These are phyloP conservation scores for Schizothorax lantsangensis DNA, from an alignment of 2,797 vertebrate genomes.

Conservation along the genomic window DNA sequence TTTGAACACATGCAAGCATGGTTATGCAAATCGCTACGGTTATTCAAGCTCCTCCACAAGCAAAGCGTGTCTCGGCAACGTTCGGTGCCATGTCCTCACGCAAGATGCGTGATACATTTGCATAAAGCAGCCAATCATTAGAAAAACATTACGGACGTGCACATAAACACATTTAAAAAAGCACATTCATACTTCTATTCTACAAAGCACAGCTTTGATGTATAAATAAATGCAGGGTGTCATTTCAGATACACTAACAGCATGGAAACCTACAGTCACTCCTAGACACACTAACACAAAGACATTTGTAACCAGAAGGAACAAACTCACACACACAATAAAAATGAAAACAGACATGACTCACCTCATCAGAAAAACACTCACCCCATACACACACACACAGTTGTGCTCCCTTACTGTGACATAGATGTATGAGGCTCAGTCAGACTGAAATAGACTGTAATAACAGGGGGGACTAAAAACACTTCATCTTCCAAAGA, in stretches of 20 bases:
- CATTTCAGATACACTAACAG: slow-evolving; percentile 17
- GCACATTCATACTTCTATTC: neutral
- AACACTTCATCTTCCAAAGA: slow-evolving; percentile 62
- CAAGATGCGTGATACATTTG: slow-evolving; percentile 2
- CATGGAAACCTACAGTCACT: slow-evolving; percentile 36
- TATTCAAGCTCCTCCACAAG: slow-evolving; percentile 36
- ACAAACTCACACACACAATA: slow-evolving; percentile 38
- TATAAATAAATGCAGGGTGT: slow-evolving; percentile 2
- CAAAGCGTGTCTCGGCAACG: slow-evolving; percentile 20
- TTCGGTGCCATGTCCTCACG: slow-evolving; percentile 16
- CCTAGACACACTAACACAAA: slow-evolving; percentile 36
- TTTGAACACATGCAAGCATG: slow-evolving; percentile 43
- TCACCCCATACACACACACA: slow-evolving; percentile 36
- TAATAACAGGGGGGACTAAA: slow-evolving; percentile 61
- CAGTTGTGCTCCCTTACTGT: slow-evolving; percentile 46
- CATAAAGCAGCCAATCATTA: slow-evolving; percentile 32
- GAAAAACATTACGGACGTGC: neutral
- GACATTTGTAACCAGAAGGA: slow-evolving; percentile 32
- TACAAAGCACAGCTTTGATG: neutral
- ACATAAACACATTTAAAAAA: slow-evolving; percentile 5
- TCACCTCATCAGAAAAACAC: slow-evolving; percentile 42
- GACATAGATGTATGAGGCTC: slow-evolving; percentile 62
- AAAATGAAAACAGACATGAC: slow-evolving; percentile 45
- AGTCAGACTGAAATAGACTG: slow-evolving; percentile 61
- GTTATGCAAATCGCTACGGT: slow-evolving; percentile 51